Conservation (phyloP, 1,140 invertebrate species). For the Campoletis sonorensis region DNA sequence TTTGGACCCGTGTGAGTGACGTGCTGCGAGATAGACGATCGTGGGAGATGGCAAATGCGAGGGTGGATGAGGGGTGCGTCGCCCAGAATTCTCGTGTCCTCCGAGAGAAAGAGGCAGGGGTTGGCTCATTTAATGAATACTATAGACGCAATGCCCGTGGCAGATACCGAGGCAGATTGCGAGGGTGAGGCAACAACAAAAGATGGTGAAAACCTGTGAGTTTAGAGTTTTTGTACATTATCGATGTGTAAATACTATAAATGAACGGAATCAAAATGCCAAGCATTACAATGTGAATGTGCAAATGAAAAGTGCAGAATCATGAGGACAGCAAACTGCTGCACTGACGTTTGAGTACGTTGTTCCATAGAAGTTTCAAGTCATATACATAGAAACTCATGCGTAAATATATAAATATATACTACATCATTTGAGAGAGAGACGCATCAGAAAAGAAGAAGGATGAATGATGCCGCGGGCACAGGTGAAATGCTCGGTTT, state of each 20-base stretch:
- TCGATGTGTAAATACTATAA: too few relatives aligned
- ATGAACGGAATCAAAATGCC: too few relatives aligned
- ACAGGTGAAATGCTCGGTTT: conserved; percentile 67
- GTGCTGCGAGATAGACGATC: conserved; percentile 63
- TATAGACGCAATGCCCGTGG: conserved; percentile 66
- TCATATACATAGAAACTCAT: background rate
- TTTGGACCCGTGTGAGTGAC: conserved; percentile 77
- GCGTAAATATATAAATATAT: background rate
- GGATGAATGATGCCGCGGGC: conserved; percentile 62
- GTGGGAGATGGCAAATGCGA: conserved; percentile 40
- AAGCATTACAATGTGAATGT: too few relatives aligned
- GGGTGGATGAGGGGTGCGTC: conserved; percentile 50
- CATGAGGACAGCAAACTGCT: background rate
- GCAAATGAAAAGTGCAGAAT: background rate
- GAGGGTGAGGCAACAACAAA: background rate
- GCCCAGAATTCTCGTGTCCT: conserved; percentile 34
- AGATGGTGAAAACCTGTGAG: background rate
- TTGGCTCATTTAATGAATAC: conserved; percentile 74
- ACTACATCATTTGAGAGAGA: background rate
- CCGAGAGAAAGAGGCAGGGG: conserved; percentile 58
- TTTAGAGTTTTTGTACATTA: too few relatives aligned
- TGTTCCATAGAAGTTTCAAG: background rate
- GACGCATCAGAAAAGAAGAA: conserved; percentile 43
- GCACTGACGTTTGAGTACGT: background rate
- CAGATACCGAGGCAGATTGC: conserved; percentile 47